Evolutionary conservation across 2,113 vertebrate genomes (phyloP).

Genomic region (Pavo muticus): DNA sequence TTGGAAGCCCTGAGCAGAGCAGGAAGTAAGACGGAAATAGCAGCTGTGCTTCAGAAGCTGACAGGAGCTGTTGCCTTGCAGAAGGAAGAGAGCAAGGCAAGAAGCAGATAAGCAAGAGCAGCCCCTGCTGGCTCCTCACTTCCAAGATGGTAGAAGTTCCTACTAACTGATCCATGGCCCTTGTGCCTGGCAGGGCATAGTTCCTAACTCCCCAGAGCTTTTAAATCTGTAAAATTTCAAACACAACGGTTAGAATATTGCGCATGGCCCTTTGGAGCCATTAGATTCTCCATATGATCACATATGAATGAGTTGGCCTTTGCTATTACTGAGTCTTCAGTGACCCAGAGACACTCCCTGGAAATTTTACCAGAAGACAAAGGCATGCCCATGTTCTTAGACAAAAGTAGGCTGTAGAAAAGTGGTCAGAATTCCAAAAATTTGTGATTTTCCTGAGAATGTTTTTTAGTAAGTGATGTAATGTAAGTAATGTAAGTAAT

Average conservation of each 20-base stretch:
- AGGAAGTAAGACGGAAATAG: not conserved
- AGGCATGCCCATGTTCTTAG: not conserved
- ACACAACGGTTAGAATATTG: not conserved
- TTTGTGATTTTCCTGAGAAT: accelerated
- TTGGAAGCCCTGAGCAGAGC: not conserved
- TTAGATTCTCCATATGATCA: not conserved
- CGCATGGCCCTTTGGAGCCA: not conserved
- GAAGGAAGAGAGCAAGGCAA: not conserved
- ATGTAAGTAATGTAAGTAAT: no score
- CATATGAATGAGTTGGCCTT: not conserved
- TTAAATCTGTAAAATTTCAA: not conserved
- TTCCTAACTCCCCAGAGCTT: not conserved
- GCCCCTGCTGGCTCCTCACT: not conserved
- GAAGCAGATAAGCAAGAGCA: not conserved
- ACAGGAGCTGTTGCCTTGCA: not conserved
- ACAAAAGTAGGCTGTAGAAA: not conserved
- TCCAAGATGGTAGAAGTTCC: not conserved
- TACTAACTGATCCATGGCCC: not conserved
- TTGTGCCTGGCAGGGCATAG: not conserved
- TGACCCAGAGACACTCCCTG: not conserved
- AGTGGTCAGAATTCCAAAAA: not conserved
- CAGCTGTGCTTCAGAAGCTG: not conserved
- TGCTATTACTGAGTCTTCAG: not conserved
- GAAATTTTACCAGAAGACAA: not conserved
- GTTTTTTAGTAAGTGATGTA: not conserved